These are phyloP conservation scores for Eupithecia centaureata DNA, from an alignment of 2,888 invertebrate genomes.

Conservation along the genomic window DNA sequence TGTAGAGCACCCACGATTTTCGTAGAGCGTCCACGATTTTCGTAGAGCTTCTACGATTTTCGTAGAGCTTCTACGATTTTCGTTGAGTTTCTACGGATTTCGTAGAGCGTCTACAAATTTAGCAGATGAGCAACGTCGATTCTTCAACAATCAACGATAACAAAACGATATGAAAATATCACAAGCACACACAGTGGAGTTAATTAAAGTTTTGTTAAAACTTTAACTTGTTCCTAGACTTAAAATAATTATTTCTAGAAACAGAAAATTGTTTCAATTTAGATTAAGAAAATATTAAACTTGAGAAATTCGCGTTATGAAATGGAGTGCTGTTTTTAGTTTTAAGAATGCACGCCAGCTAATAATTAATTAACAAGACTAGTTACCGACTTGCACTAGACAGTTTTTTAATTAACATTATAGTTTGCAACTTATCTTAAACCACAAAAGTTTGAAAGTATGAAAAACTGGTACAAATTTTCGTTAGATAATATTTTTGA, in stretches of 20 bases:
- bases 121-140: too few species aligned
- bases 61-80: neutral
- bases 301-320: slow-evolving; percentile 25
- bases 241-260: slow-evolving; percentile 1
- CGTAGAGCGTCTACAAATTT: neutral
- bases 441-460: slow-evolving; percentile 32
- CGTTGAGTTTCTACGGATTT: neutral
- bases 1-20: too few species aligned
- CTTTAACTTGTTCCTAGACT: neutral
- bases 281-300: neutral
- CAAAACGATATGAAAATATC: neutral
- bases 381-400: slow-evolving; percentile 52
- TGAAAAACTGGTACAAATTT: slow-evolving; percentile 50
- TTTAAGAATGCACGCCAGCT: slow-evolving; percentile 27
- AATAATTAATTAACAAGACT: slow-evolving; percentile 38
- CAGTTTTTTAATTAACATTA: slow-evolving; percentile 63
- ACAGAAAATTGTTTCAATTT: slow-evolving; percentile 48
- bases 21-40: neutral
- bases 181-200: too few species aligned
- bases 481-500: neutral
- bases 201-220: neutral
- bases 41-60: neutral
- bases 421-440: slow-evolving; percentile 52
- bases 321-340: slow-evolving; percentile 26
- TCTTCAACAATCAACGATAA: neutral